These are phyloP conservation scores for Sitta europaea DNA, from an alignment of 2,113 vertebrate genomes.

Conservation along the genomic window DNA sequence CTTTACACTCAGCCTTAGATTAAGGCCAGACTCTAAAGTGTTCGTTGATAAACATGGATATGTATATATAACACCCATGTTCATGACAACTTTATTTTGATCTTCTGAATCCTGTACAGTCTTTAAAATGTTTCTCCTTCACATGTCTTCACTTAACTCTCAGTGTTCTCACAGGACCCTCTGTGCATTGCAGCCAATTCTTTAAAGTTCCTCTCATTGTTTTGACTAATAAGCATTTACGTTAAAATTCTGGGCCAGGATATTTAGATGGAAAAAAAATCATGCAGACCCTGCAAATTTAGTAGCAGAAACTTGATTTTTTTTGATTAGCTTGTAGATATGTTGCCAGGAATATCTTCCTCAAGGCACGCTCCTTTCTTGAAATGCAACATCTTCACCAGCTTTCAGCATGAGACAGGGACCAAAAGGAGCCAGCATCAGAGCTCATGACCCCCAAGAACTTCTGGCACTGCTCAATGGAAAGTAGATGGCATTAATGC, in stretches of 20 bases:
- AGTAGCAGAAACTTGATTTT: constrained; percentile 3
- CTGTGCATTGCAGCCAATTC: background rate
- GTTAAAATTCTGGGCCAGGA: background rate
- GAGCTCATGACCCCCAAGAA: background rate
- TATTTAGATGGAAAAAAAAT: background rate
- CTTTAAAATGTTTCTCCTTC: background rate
- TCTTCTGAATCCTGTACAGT: background rate
- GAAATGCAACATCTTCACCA: background rate
- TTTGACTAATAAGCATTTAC: constrained; percentile 13
- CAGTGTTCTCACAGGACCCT: background rate
- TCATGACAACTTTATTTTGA: background rate
- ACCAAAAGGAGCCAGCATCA: rapidly evolving
- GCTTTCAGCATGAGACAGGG: background rate
- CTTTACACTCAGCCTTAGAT: background rate
- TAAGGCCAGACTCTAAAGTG: background rate
- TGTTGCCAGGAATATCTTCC: constrained; percentile 3
- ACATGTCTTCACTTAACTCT: background rate
- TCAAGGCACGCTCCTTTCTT: background rate
- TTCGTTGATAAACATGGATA: background rate
- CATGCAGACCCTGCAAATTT: constrained; percentile 15
- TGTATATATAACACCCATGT: background rate
- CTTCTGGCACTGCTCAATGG: background rate
- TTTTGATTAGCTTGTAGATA: background rate
- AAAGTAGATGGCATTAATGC: constrained; percentile 20
- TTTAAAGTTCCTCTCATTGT: background rate